Base-by-base conservation (phyloP, 2,113 vertebrate genomes). In the Malurus melanocephalus region DNA sequence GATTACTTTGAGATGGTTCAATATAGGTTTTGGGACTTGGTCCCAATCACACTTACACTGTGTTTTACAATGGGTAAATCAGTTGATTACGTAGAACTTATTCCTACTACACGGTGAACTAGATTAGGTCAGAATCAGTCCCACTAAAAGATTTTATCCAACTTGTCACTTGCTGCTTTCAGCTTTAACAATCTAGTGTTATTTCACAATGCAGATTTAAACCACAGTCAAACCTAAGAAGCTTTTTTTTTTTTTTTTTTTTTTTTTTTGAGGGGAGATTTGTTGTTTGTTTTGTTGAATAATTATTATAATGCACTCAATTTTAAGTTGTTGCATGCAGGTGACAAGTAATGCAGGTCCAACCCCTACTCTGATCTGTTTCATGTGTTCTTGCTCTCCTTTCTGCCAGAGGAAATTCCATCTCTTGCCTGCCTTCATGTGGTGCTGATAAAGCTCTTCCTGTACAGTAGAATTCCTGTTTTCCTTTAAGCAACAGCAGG, bases 361-460 rank as follows among this genome's bases (percentile, higher is more conserved):
- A 96, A 80, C 93, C 95, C 87, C 71, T 90, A 48, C 94, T 85
- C 96, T 97, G 95, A 96, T 97, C 96, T 97, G 96, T 98, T 97
- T 97, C 88, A 96, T 97, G 95, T 96, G 97, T 97, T 96, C 95
- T 93, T 98, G 87, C 91, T 95, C 97, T 96, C 95, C 40, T 88
- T 96, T 97, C 95, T 98, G 98, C 97, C 97, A 98, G 96, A 99
- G 99, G 99, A 99, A 99, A 99, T 99, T 98, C 98, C 98, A 98
- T 98, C 98, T 98, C 97, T 98, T 98, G 98, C 96, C 98, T 98
- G 98, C 97, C 98, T 98, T 98, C 98, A 97, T 98, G 98, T 98
- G 98, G 97, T 98, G 98, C 98, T 98, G 98, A 99, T 99, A 99
- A 99, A 99, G 98, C 98, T 97, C 97, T 99, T 99, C 98, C 98